A percentile compares a stretch with the other conserved stretches of the same genome.
phyloP scores from a whole-genome alignment of 2,113 vertebrate species.

The Sterrhoptilus dennistouni region DNA sequence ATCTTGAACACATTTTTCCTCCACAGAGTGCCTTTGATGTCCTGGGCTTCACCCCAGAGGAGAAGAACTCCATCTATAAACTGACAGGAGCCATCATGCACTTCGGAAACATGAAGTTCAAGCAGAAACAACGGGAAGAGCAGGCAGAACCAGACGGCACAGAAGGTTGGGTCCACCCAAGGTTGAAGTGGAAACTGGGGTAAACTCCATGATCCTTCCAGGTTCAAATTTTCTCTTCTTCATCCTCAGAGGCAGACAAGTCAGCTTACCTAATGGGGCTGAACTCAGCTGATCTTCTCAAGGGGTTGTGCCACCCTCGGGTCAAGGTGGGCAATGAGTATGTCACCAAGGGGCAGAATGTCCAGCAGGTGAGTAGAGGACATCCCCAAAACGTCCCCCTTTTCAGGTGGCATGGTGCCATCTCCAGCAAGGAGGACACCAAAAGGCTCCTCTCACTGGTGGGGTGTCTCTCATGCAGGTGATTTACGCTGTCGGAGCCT shows the following conservation, averaged over 20 bases:
- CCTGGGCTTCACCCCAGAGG: conserved; percentile 78
- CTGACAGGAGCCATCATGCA: conserved; percentile 81
- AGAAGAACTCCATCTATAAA: conserved; percentile 78
- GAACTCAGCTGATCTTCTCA: conserved; percentile 84
- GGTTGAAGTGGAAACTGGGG: neutral
- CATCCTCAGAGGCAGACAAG: conserved; percentile 79
- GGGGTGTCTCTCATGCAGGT: neutral
- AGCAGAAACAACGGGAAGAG: conserved; percentile 80
- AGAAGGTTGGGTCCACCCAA: conserved; percentile 52
- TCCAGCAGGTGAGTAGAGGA: conserved; percentile 78
- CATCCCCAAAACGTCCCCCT: neutral
- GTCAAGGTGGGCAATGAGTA: conserved; percentile 87
- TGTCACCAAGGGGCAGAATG: conserved; percentile 89
- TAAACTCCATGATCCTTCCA: neutral
- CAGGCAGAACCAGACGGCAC: conserved; percentile 79
- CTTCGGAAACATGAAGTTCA: conserved; percentile 83
- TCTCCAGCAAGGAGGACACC: neutral
- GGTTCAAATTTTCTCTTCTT: neutral
- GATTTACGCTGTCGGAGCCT: conserved; percentile 70
- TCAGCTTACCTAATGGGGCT: conserved; percentile 84
- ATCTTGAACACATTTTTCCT: neutral
- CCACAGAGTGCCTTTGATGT: conserved; percentile 74
- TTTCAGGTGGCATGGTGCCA: neutral
- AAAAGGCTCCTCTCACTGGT: neutral
- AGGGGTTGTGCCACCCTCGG: conserved; percentile 81